phyloP scores from a whole-genome alignment of 2,113 vertebrate species.

The Dicaeum eximium region DNA sequence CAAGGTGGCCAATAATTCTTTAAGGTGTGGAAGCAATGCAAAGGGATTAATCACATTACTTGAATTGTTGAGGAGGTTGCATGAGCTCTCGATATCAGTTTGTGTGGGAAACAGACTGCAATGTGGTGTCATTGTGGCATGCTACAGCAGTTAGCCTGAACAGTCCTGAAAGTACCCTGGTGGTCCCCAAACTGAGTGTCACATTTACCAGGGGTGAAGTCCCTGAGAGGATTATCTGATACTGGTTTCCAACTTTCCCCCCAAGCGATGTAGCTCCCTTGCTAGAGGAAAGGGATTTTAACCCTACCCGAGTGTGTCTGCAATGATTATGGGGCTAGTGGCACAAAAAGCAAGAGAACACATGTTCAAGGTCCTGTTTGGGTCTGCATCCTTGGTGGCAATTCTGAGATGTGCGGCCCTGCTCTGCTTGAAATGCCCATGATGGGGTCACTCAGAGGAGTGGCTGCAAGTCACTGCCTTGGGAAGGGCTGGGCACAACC shows the following conservation, averaged over 20 bases:
- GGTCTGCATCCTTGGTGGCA: not conserved
- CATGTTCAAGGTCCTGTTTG: not conserved
- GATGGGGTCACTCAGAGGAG: not conserved
- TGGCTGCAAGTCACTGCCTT: not conserved
- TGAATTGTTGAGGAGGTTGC: not conserved
- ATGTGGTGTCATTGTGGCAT: not conserved
- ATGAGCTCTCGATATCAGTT: not conserved
- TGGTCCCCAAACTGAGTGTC: slow-evolving; percentile 28
- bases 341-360: not conserved
- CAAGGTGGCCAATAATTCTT: not conserved
- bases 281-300: slow-evolving; percentile 27
- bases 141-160: slow-evolving; percentile 14
- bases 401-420: not conserved
- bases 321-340: not conserved
- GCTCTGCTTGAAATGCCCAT: not conserved
- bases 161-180: slow-evolving; percentile 6
- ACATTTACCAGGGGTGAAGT: slow-evolving; percentile 28
- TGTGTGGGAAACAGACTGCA: slow-evolving; percentile 19
- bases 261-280: slow-evolving; percentile 2
- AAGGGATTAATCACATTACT: not conserved
- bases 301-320: not conserved
- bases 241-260: not conserved
- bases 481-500: not conserved
- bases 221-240: slow-evolving; percentile 45
- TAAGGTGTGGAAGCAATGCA: not conserved